Evolutionary conservation across 1,140 invertebrate genomes (phyloP), one percentile per base, ranked within the genome.

Genomic region (Drosophila dunni): DNA sequence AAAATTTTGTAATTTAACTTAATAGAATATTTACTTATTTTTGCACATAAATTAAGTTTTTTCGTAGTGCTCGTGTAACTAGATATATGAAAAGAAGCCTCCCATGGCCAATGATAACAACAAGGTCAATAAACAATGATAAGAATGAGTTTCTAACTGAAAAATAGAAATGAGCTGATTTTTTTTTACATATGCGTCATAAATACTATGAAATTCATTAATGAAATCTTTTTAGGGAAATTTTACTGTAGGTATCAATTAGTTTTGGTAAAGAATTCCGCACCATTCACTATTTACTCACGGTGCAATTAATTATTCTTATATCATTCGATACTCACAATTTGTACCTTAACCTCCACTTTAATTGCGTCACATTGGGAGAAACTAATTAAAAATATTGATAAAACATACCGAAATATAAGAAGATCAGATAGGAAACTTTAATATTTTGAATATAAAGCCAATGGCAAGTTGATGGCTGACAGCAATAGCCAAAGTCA

Each of bases 381-480:
- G 20, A 29, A 29, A 51, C 36, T 38, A 51, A 63, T 51, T 57
- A 65, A 50, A 62, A 50, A 42, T 51, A 40, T 40, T 57, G 68
- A 71, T 71, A 57, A 71, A 48, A 9, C n/a, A 10, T 46, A 33
- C 46, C 40, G 38, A 29, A 11, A n/a, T 8, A 42, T 20, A 7
- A 44, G 29, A 45, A 38, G 9, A 36, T 15, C 36, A 51, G 65
- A 72, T 57, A 66, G 5, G 10, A 34, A 0, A 33, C 9, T 56
- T 15, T 24, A 24, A 15, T 20, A 29, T 34, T 33, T 6, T 20
- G 15, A 9, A 66, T 72, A 72, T 66, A 72, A 58, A 57, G n/a
- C 4, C 20, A 3, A 11, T 11, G 24, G 0, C 1, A 36, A 66
- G 9, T 33, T 6, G 33, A 3, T 10, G 24, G 53, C n/a, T 29